Evolutionary conservation across 1,140 invertebrate species (phyloP).

Genomic region (Zaprionus lachaisei): DNA sequence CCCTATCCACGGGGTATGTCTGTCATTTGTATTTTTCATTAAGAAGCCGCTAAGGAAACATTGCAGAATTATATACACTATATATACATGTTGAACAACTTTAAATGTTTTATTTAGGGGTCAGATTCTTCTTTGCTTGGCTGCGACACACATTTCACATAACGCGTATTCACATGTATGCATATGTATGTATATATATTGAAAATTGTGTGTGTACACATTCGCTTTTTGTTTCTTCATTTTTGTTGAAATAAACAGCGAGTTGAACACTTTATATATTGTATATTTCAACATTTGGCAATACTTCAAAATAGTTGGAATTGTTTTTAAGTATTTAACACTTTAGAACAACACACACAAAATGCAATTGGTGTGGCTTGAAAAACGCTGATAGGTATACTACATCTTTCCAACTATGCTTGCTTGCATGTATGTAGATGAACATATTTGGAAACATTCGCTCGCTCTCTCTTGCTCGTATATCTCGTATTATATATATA

Average conservation of each 20-base stretch:
- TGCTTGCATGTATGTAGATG: neutral
- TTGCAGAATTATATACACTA: neutral
- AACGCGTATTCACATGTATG: neutral
- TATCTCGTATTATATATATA: neutral
- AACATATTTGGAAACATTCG: neutral
- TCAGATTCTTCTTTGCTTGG: neutral
- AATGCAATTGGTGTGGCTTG: constrained; percentile 30
- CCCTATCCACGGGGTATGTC: too few species aligned
- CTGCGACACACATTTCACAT: neutral
- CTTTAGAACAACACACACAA: constrained; percentile 10
- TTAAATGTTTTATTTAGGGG: neutral
- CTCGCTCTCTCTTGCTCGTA: constrained; percentile 25
- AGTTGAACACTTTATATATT: neutral
- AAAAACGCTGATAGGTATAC: constrained; percentile 61
- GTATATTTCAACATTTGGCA: neutral
- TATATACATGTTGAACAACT: neutral
- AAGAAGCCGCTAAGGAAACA: too few species aligned
- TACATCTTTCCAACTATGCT: constrained; percentile 31
- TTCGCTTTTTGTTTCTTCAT: constrained; percentile 10
- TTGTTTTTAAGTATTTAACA: constrained; percentile 3
- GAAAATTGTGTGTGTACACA: constrained; percentile 49
- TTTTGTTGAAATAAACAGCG: neutral
- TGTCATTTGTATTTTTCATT: too few species aligned
- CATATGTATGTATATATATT: neutral
- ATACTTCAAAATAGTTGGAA: neutral